Evolutionary conservation across 2,888 invertebrate genomes (phyloP).

Genomic region (Steinernema scapterisci): DNA sequence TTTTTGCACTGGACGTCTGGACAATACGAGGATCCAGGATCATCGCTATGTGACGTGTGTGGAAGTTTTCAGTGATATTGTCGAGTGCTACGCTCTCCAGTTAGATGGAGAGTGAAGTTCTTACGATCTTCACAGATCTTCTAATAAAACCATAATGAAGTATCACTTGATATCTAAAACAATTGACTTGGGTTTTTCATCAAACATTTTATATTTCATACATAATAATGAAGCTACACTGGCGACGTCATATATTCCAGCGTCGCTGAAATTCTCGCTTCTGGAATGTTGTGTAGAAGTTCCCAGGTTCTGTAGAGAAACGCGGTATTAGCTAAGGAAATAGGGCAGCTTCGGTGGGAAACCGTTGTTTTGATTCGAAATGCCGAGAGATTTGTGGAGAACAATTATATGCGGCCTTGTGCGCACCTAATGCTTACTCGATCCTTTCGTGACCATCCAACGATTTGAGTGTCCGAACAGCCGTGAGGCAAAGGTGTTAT

Average conservation of each 20-base stretch:
- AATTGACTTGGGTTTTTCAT: too few relatives aligned
- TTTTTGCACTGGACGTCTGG: constrained; percentile 5
- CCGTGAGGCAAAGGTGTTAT: constrained; percentile 9
- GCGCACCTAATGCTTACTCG: background rate
- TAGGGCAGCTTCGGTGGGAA: constrained; percentile 8
- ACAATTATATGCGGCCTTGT: background rate
- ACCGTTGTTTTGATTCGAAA: background rate
- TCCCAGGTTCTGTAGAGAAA: too few relatives aligned
- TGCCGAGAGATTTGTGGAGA: background rate
- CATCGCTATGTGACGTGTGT: constrained; percentile 14
- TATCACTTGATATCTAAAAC: too few relatives aligned
- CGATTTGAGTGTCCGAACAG: background rate
- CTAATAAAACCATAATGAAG: too few relatives aligned
- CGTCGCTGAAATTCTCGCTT: too few relatives aligned
- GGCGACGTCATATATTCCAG: too few relatives aligned
- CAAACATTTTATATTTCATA: too few relatives aligned
- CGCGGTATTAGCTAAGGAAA: too few relatives aligned
- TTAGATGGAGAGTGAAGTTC: too few relatives aligned
- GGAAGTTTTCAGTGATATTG: constrained; percentile 9
- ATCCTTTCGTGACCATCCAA: constrained; percentile 15
- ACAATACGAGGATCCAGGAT: background rate
- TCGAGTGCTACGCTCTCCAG: background rate
- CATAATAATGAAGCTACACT: too few relatives aligned
- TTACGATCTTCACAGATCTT: too few relatives aligned
- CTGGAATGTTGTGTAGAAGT: too few relatives aligned